Base-by-base conservation (phyloP, 2,888 invertebrate genomes). In the Mythimna vitellina region DNA sequence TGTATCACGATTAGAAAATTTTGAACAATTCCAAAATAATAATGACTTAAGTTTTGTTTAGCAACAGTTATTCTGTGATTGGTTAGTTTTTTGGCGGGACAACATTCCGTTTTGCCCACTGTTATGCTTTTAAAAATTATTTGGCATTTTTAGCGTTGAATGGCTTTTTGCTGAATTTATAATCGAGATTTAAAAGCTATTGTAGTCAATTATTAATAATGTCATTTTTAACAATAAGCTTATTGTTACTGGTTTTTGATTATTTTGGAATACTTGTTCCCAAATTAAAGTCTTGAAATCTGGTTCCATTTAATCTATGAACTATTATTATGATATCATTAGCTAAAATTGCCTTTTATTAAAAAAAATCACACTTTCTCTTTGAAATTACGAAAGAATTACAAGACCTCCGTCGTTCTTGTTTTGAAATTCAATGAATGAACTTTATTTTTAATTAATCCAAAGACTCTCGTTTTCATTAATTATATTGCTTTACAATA, bases 1-100 rank as follows among this genome's bases (percentile, higher is more conserved):
- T 93, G 93, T 93, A 94, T 90, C 84, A 85, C 87, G 92, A 93
- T 94, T 93, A 93, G 93, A 92, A 91, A 92, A 91, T 91, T 92
- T 88, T 88, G 85, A 90, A 87, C 76, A 68, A 86, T 84, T 51
- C 87, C 86, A 79, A 87, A 84, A 84, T 87, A 88, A 92, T 93
- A 93, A 94, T 94, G 92, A 93, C 92, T 94, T 92, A 89, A 91
- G 92, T 89, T 91, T 90, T 87, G 81, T 79, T 75, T 81, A 87
- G 89, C 87, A 89, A 90, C 83, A 89, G 85, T 80, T 86, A 89
- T 88, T 80, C 76, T 84, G 77, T 80, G 77, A 84, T 84, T 86
- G 76, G 73, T 74, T 63, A 65, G 70, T 68, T 82, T 84, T 84
- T 76, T 81, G 80, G 73, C 76, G 69, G 76, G 72, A 56, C 10